phyloP scores from a whole-genome alignment of 2,113 vertebrate species.

The Tyrannus savana region DNA sequence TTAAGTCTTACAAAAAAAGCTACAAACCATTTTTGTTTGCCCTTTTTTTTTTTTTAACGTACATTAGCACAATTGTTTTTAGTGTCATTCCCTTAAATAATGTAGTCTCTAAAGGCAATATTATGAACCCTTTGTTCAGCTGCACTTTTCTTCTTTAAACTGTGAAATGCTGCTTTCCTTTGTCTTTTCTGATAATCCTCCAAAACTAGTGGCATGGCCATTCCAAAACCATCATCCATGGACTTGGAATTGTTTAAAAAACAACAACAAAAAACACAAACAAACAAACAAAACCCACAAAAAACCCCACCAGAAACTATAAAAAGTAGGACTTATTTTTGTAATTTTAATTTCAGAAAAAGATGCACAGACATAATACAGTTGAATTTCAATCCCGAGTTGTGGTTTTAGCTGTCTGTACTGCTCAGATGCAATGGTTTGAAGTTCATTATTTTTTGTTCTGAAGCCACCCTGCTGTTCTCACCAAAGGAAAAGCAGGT shows the following conservation, averaged over 20 bases:
- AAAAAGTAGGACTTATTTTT: neutral
- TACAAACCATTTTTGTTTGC: neutral
- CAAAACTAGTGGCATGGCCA: neutral
- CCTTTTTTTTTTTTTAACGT: neutral
- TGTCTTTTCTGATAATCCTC: neutral
- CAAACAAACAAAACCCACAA: no score
- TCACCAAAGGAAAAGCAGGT: slow-evolving; percentile 30
- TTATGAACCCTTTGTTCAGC: neutral
- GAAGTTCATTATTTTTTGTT: slow-evolving; percentile 62
- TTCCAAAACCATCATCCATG: neutral
- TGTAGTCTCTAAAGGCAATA: neutral
- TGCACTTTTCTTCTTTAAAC: neutral
- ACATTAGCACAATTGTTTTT: neutral
- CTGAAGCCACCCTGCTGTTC: slow-evolving; percentile 35
- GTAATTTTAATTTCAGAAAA: neutral
- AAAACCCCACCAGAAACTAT: accelerated
- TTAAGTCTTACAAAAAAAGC: neutral
- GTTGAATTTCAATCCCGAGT: neutral
- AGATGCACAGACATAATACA: neutral
- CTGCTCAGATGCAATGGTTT: neutral
- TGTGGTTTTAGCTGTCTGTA: neutral
- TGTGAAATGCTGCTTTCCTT: neutral
- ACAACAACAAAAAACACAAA: neutral
- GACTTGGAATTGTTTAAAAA: neutral
- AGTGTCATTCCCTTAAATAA: neutral